A percentile compares a stretch with the other conserved stretches of the same genome.
These are phyloP conservation scores for Vulpes ferrilata DNA, from an alignment of 2,113 vertebrate species.

Conservation along the genomic window DNA sequence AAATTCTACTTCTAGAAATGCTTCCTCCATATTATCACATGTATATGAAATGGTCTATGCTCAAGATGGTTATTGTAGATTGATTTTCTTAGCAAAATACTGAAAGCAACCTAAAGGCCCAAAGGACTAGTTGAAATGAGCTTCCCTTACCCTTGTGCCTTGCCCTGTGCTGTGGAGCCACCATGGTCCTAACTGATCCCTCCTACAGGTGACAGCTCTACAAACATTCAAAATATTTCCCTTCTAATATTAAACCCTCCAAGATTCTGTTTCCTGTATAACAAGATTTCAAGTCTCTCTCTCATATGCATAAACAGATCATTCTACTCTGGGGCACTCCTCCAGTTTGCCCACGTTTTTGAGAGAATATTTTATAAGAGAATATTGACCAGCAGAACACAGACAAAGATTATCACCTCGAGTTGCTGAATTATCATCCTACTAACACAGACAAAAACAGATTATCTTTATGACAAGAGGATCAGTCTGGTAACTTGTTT, in stretches of 20 bases:
- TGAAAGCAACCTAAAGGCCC: neutral
- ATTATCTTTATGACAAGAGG: neutral
- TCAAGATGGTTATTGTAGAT: neutral
- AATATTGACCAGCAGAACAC: neutral
- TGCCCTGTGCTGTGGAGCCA: neutral
- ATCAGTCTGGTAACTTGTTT: neutral
- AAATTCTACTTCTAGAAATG: neutral
- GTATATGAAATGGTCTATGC: neutral
- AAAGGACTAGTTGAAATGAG: neutral
- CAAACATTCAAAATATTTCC: neutral
- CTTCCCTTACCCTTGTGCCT: neutral
- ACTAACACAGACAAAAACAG: neutral
- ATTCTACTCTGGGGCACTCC: neutral
- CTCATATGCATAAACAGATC: neutral
- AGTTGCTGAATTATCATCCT: neutral
- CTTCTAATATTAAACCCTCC: neutral
- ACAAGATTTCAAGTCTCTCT: neutral
- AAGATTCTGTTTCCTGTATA: neutral
- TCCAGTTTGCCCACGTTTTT: neutral
- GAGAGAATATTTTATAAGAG: neutral
- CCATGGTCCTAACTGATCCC: neutral
- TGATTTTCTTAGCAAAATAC: constrained; percentile 38
- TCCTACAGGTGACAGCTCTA: neutral
- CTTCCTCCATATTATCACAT: neutral
- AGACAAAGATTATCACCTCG: neutral